Conservation (phyloP, 2,113 vertebrate species). For the Crocuta crocuta region DNA sequence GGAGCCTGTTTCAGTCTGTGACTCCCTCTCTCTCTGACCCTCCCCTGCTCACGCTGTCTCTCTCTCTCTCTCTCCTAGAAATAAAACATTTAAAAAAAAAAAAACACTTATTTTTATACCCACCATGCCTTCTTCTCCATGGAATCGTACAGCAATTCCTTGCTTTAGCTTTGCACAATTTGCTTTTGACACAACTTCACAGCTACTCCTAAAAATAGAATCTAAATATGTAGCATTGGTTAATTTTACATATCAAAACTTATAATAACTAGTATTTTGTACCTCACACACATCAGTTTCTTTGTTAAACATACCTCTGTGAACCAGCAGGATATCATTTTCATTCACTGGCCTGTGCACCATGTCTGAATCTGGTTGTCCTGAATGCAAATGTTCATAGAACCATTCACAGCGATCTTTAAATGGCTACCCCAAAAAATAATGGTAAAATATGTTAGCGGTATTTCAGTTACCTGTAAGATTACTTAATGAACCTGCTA, state of each 20-base stretch:
- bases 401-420: conserved; percentile 99
- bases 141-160: conserved; percentile 98
- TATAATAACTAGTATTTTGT: conserved; percentile 1
- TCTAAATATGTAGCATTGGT: conserved; percentile 90
- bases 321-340: conserved; percentile 96
- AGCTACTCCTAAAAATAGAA: conserved; percentile 99
- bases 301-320: conserved; percentile 92
- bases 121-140: conserved; percentile 99
- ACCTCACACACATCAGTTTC: not conserved
- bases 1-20: too few relatives aligned
- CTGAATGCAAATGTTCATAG: conserved; percentile 96
- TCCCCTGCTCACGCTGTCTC: too few relatives aligned
- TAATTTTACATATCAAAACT: conserved; percentile 78
- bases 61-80: too few relatives aligned
- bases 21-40: too few relatives aligned
- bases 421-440: conserved; percentile 91
- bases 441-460: conserved; percentile 53
- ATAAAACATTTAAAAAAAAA: too few relatives aligned
- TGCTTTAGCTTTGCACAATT: conserved; percentile 98
- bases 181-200: conserved; percentile 98
- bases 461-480: conserved; percentile 25
- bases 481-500: not conserved
- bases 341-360: conserved; percentile 98
- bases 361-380: conserved; percentile 97
- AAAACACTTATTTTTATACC: conserved; percentile 77